Conservation (phyloP, 2,113 vertebrate genomes). For the Atlantisia rogersi region DNA sequence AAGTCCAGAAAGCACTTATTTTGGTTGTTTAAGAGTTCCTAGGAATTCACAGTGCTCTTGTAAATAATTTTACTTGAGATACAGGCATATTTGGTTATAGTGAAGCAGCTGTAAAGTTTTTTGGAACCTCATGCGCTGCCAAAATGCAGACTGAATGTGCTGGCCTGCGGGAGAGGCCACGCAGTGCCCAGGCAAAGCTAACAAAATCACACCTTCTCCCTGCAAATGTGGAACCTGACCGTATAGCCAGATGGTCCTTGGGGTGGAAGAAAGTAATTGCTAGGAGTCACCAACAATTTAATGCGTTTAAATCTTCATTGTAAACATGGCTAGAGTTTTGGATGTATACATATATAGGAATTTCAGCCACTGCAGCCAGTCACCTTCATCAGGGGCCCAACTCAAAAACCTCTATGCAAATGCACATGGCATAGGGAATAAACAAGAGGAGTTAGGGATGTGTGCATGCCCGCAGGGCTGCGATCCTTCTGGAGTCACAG, state of each 20-base stretch:
- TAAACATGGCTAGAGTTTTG: neutral
- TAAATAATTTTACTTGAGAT: neutral
- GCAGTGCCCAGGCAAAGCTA: neutral
- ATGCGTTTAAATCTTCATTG: neutral
- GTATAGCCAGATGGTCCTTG: neutral
- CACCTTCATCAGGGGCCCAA: too few species aligned
- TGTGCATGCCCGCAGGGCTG: too few species aligned
- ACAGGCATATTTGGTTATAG: neutral
- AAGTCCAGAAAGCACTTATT: neutral
- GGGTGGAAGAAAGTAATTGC: neutral
- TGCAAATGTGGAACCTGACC: neutral
- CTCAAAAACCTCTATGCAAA: too few species aligned
- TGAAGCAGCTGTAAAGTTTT: neutral
- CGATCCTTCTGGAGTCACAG: too few species aligned
- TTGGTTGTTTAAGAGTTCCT: neutral
- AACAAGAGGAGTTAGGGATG: too few species aligned
- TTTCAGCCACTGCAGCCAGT: too few species aligned
- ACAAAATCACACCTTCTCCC: neutral
- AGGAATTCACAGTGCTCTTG: neutral
- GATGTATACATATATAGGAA: neutral
- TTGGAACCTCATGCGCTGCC: neutral
- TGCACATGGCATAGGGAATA: too few species aligned
- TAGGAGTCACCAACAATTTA: neutral
- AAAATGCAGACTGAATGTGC: neutral
- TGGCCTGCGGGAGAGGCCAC: neutral